A percentile compares a stretch with the other conserved stretches of the same genome.
These are phyloP conservation scores for Passer domesticus DNA, from an alignment of 2,113 vertebrate species.

Conservation along the genomic window DNA sequence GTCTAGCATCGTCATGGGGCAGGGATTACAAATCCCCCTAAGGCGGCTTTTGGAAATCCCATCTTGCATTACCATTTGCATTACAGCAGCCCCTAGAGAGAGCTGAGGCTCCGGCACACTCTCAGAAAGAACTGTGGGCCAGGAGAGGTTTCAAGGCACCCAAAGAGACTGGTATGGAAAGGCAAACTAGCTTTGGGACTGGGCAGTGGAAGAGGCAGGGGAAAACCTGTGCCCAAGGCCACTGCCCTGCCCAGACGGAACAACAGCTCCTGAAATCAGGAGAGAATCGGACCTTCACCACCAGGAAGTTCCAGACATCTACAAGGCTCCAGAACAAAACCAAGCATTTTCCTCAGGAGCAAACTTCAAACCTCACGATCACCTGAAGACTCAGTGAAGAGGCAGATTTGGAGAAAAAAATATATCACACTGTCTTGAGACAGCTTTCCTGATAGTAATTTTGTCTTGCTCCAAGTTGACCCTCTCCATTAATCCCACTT, in stretches of 20 bases:
- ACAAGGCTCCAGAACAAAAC: not conserved
- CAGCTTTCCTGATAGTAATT: not conserved
- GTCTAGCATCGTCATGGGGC: conserved; percentile 45
- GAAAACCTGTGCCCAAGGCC: not conserved
- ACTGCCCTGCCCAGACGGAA: not conserved
- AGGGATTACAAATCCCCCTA: conserved; percentile 55
- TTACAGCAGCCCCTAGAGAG: conserved; percentile 34
- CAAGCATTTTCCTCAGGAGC: not conserved
- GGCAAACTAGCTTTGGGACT: not conserved
- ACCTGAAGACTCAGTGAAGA: not conserved
- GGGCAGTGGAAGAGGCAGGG: not conserved
- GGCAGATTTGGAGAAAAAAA: not conserved
- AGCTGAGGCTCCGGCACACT: not conserved
- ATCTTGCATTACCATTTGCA: conserved; percentile 29
- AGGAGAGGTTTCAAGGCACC: not conserved
- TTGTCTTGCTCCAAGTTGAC: not conserved
- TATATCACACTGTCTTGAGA: not conserved
- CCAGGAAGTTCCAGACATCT: not conserved
- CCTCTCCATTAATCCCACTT: not conserved
- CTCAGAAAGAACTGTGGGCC: not conserved
- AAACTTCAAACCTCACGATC: not conserved
- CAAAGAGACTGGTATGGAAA: not conserved
- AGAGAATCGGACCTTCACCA: not conserved
- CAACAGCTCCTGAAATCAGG: not conserved
- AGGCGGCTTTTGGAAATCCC: conserved; percentile 63